Evolutionary conservation across 1,140 invertebrate species (phyloP).

Genomic region (Sitodiplosis mosellana): DNA sequence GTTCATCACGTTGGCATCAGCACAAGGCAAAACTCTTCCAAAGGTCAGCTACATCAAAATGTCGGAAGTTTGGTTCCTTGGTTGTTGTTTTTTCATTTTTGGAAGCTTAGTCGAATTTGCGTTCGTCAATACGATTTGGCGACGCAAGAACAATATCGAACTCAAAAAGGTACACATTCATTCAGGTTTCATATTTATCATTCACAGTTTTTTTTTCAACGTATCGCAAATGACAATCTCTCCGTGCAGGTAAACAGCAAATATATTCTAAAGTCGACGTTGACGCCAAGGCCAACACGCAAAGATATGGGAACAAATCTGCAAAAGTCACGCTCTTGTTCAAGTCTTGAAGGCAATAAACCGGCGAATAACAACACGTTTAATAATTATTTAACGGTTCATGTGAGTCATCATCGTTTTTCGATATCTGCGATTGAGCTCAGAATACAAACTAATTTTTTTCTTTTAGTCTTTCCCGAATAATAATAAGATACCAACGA

Average conservation of each 20-base stretch:
- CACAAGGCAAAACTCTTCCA: slow-evolving; percentile 62
- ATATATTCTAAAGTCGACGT: slow-evolving; percentile 62
- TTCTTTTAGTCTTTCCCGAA: slow-evolving; percentile 41
- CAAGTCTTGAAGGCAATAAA: slow-evolving; percentile 37
- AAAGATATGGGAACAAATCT: slow-evolving; percentile 40
- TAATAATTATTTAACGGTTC: slow-evolving; percentile 54
- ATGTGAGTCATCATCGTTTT: slow-evolving; percentile 31
- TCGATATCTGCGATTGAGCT: not conserved
- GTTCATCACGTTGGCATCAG: slow-evolving; percentile 68
- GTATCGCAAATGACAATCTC: no score
- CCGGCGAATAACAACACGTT: slow-evolving; percentile 22
- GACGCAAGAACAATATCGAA: slow-evolving; percentile 61
- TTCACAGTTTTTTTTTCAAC: no score
- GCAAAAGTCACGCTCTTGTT: slow-evolving; percentile 49
- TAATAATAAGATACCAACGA: slow-evolving; percentile 26
- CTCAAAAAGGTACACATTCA: slow-evolving; percentile 53
- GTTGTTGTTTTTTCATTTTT: slow-evolving; percentile 68
- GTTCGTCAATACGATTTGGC: slow-evolving; percentile 77
- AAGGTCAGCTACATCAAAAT: slow-evolving; percentile 85
- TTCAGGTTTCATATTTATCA: no score
- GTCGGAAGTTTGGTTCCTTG: slow-evolving; percentile 77
- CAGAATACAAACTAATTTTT: slow-evolving; percentile 1
- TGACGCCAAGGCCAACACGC: slow-evolving; percentile 52
- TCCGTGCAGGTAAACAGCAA: slow-evolving; percentile 48
- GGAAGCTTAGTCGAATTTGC: slow-evolving; percentile 73